A percentile compares a stretch with the other conserved stretches of the same genome.
Evolutionary conservation across 2,888 invertebrate species (phyloP).

Genomic region (Drosophila kanekoi): DNA sequence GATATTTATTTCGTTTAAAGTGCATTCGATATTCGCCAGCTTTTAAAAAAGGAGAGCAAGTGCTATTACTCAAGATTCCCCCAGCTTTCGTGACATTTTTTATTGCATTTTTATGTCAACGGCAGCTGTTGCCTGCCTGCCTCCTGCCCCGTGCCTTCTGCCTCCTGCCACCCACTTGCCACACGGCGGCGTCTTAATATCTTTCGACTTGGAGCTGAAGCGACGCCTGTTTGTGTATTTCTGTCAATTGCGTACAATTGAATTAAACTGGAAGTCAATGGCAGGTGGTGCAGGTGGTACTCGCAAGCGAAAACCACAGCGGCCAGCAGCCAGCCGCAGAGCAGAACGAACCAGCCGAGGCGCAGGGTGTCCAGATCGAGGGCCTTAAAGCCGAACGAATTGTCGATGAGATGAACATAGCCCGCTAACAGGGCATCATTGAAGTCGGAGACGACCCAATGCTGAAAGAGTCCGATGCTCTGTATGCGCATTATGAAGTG

Average conservation of each 20-base stretch:
- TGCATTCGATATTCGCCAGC: conserved; percentile 38
- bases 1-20: conserved; percentile 25
- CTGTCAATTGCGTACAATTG: conserved; percentile 74
- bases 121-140: conserved; percentile 62
- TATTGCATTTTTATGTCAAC: conserved; percentile 79
- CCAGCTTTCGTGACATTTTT: conserved; percentile 59
- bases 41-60: background rate
- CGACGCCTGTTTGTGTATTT: conserved; percentile 57
- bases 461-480: conserved; percentile 56
- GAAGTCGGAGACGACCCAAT: conserved; percentile 66
- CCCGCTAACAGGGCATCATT: conserved; percentile 58
- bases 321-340: conserved; percentile 55
- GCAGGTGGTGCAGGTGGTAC: conserved; percentile 43
- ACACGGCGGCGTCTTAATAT: conserved; percentile 45
- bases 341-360: conserved; percentile 57
- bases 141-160: background rate
- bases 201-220: conserved; percentile 21
- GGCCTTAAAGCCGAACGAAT: conserved; percentile 59
- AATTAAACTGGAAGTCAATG: conserved; percentile 70
- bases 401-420: conserved; percentile 71
- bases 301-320: conserved; percentile 42
- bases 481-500: conserved; percentile 70
- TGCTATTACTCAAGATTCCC: conserved; percentile 35
- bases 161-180: background rate
- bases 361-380: conserved; percentile 65